Percentiles rank a stretch among this genome's conserved stretches.
Conservation (phyloP, 2,113 vertebrate species). For the Otolemur garnettii region DNA sequence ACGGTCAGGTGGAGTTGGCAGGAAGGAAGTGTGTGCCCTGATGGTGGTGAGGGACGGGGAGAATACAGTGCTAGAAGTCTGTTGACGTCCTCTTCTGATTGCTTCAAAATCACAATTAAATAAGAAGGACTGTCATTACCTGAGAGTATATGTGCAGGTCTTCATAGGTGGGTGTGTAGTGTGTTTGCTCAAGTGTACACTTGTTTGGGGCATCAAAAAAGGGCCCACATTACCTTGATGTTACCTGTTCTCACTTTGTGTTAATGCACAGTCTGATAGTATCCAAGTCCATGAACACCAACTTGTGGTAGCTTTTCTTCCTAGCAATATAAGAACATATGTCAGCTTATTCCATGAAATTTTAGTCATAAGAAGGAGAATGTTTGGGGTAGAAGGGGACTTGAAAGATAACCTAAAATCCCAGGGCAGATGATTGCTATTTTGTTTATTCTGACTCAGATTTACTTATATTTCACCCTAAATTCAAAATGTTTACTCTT, state of each 20-base stretch:
- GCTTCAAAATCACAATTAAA: not conserved
- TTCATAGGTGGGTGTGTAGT: not conserved
- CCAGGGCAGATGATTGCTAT: not conserved
- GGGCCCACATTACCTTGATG: not conserved
- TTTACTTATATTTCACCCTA: not conserved
- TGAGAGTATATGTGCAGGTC: not conserved
- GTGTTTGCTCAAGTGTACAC: not conserved
- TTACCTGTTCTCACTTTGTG: not conserved
- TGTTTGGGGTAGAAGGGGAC: not conserved
- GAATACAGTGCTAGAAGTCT: not conserved
- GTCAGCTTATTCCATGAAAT: not conserved
- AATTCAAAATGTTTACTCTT: slow-evolving; percentile 18
- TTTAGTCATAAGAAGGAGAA: not conserved
- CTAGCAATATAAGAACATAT: not conserved
- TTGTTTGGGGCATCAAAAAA: not conserved
- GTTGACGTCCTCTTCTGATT: not conserved
- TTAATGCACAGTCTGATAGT: not conserved
- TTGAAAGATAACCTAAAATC: slow-evolving; percentile 24
- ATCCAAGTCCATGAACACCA: not conserved
- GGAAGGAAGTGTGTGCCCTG: not conserved
- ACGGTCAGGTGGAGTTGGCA: not conserved
- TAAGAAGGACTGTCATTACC: not conserved
- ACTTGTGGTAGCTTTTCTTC: not conserved
- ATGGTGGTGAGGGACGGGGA: rapidly evolving
- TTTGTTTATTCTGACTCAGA: not conserved